phyloP scores from a whole-genome alignment of 2,113 vertebrate genomes.

The Microcebus jonahi region DNA sequence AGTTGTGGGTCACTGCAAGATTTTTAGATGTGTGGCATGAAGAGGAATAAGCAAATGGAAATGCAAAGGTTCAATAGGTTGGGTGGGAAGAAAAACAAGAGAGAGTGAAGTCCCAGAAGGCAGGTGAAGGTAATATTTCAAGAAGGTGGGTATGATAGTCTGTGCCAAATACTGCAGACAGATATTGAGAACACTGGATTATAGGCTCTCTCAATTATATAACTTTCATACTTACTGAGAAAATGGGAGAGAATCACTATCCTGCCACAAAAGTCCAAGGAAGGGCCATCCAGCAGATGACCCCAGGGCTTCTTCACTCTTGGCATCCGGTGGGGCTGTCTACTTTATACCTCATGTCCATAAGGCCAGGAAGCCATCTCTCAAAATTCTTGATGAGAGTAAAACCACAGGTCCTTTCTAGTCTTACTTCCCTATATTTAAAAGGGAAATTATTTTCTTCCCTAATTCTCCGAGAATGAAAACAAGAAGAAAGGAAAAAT shows the following conservation, averaged over 20 bases:
- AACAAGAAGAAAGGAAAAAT: background rate
- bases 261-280: background rate
- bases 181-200: background rate
- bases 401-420: background rate
- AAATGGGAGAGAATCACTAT: background rate
- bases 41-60: background rate
- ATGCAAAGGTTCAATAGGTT: background rate
- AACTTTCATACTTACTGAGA: background rate
- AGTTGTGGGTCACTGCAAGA: background rate
- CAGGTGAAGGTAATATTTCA: background rate
- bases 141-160: background rate
- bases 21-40: background rate
- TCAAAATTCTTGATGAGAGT: background rate
- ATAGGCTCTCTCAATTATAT: fast-evolving
- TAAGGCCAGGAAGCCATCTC: background rate
- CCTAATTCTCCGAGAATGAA: background rate
- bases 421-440: background rate
- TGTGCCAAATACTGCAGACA: background rate
- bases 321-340: background rate
- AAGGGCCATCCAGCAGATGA: background rate
- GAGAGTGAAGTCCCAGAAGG: background rate
- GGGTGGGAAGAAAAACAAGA: background rate
- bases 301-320: fast-evolving
- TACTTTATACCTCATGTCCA: background rate
- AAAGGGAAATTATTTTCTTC: background rate